A percentile compares a stretch with the other conserved stretches of the same genome.
Conservation (phyloP, 2,888 invertebrate genomes). For the Ormyrus rosae region DNA sequence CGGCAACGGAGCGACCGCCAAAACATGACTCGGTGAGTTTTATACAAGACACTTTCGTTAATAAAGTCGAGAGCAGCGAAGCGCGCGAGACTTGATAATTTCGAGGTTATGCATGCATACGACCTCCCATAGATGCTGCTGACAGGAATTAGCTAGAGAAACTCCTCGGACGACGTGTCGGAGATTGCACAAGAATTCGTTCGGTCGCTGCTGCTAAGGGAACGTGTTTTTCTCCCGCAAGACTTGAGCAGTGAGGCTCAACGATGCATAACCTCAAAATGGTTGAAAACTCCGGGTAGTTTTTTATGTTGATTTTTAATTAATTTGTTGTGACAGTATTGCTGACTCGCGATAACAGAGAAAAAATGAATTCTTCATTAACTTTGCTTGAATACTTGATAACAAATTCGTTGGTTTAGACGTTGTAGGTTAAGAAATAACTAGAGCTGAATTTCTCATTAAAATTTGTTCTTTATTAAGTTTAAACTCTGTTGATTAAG, state of each 20-base stretch:
- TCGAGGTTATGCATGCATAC: slow-evolving; percentile 32
- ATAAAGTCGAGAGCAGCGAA: too few species aligned
- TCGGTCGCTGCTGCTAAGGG: too few species aligned
- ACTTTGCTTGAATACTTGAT: neutral
- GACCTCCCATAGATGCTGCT: neutral
- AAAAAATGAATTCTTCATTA: neutral
- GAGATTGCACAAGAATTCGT: too few species aligned
- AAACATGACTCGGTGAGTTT: slow-evolving; percentile 49
- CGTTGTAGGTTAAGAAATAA: neutral
- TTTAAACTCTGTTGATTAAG: too few species aligned
- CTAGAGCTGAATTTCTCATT: neutral
- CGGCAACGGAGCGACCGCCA: neutral
- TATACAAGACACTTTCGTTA: neutral
- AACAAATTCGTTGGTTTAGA: neutral
- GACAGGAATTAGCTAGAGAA: neutral
- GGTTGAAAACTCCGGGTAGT: neutral
- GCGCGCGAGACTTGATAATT: neutral
- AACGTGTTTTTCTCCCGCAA: neutral
- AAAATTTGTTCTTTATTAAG: neutral
- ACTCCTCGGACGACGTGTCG: too few species aligned
- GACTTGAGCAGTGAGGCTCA: neutral
- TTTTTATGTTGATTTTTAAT: neutral
- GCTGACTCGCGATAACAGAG: neutral
- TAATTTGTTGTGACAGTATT: neutral
- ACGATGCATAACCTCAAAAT: slow-evolving; percentile 18